phyloP scores from a whole-genome alignment of 2,888 invertebrate species.

The Lycocerus yunnanus region DNA sequence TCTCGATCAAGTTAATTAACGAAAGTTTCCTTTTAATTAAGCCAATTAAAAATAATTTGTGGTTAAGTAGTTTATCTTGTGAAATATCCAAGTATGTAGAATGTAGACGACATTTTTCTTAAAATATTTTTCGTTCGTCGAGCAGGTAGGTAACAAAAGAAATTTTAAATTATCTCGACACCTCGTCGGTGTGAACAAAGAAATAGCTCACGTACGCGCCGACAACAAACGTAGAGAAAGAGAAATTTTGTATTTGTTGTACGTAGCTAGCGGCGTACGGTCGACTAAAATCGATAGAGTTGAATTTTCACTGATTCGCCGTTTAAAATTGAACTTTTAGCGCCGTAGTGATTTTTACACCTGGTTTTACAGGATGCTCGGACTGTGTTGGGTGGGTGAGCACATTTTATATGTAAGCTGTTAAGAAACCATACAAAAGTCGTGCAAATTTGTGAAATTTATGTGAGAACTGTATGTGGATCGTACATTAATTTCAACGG shows the following conservation, averaged over 20 bases:
- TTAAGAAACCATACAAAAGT: conserved; percentile 16
- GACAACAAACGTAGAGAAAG: conserved; percentile 26
- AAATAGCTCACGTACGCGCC: conserved; percentile 10
- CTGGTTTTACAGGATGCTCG: conserved; percentile 32
- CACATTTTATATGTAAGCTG: conserved; percentile 34
- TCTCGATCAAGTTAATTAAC: neutral
- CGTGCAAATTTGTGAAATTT: conserved; percentile 14
- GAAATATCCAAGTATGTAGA: neutral
- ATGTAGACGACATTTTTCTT: neutral
- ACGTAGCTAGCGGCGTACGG: neutral
- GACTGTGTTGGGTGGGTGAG: conserved; percentile 22
- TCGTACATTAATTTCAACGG: conserved; percentile 8
- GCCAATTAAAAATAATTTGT: neutral
- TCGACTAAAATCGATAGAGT: conserved; percentile 18
- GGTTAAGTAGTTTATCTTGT: neutral
- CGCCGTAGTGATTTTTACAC: conserved; percentile 25
- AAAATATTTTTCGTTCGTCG: neutral
- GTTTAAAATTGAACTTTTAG: neutral
- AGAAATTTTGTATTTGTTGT: neutral
- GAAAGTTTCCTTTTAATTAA: neutral
- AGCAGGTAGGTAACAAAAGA: conserved; percentile 4
- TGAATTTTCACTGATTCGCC: conserved; percentile 9
- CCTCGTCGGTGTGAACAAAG: conserved; percentile 4
- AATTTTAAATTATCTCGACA: conserved; percentile 20
- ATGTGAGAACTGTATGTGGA: conserved; percentile 15